Evolutionary conservation across 2,888 invertebrate species (phyloP), one percentile per base, ranked within the genome.

Genomic region (Chesias legatella): DNA sequence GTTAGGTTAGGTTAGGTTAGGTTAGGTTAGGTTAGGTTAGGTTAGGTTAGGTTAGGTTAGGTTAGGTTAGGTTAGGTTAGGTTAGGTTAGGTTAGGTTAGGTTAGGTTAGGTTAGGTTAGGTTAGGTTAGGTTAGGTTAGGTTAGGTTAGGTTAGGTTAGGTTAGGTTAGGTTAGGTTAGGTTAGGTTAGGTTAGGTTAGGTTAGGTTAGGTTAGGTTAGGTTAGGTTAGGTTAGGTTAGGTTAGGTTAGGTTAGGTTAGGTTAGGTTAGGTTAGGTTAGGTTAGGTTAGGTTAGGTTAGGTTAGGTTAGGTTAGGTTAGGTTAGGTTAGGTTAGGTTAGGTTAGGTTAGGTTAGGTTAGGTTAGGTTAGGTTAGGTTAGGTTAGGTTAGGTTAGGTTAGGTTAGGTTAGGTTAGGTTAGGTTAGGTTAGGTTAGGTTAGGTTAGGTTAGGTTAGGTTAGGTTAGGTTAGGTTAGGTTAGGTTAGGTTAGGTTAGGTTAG

Each of bases 11-110:
- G 41, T 41, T 41, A 41, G 41, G 45, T 43, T 37, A 17, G 32
- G 40, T 45, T 45, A 45, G 45, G 45, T 45, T 45, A 45, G 45
- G 45, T 36, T 28, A 22, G 21, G 28, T 29, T n/a, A 22, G 13
- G 28, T 36, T 13, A 11, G 8, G 28, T 36, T 36, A n/a, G 28
- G 20, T 27, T 28, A 32, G 35, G 11, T 40, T 36, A 35, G 31
- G 34, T 17, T 22, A 17, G 13, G 13, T 17, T 17, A 17, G 13
- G 13, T 17, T 28, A 13, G 13, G 28, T 28, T 11, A 28, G 28
- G 24, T 24, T 24, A 22, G 24, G 33, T 33, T 22, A 33, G 24
- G 33, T 24, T 24, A 24, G 24, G 24, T 24, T 24, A 24, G 24
- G 24, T 24, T 24, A 24, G 24, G 24, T 24, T 24, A 24, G 24